phyloP scores from a whole-genome alignment of 1,140 invertebrate species.

The Lamellibrachia luymesi region DNA sequence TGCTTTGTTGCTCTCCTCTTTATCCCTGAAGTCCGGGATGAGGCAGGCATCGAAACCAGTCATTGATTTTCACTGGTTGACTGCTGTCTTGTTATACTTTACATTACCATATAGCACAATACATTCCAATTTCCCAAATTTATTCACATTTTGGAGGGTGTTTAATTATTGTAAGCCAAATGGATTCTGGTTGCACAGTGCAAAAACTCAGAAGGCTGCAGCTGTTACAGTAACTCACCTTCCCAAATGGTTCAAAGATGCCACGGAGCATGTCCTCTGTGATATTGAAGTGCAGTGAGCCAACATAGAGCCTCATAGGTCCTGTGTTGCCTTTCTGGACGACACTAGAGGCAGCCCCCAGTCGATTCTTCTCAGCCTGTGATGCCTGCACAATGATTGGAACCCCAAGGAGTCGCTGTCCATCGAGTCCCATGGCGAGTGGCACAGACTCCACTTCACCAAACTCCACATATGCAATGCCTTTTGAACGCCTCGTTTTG shows the following conservation, averaged over 20 bases:
- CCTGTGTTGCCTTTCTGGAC: constrained; percentile 68
- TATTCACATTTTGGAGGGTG: background rate
- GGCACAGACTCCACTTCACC: constrained; percentile 96
- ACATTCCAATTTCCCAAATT: background rate
- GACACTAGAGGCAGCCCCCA: constrained; percentile 27
- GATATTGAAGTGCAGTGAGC: constrained; percentile 97
- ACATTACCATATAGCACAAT: too few species aligned
- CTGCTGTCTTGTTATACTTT: too few species aligned
- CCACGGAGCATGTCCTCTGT: constrained; percentile 97
- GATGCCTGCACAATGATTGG: constrained; percentile 98
- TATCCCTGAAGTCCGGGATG: too few species aligned
- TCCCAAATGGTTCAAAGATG: constrained; percentile 99
- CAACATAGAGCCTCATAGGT: constrained; percentile 95
- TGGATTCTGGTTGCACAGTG: background rate
- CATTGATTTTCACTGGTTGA: too few species aligned
- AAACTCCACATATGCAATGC: constrained; percentile 99
- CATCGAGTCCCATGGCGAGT: constrained; percentile 91
- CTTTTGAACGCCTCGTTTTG: constrained; percentile 97
- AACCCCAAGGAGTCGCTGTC: constrained; percentile 93
- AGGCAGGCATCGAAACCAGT: too few species aligned
- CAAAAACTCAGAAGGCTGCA: background rate
- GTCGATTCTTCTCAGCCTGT: constrained; percentile 24
- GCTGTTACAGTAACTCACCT: constrained; percentile 54
- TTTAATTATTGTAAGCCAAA: background rate
- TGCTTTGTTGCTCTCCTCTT: too few species aligned